These are phyloP conservation scores for Neolamprologus kungweensis DNA, from an alignment of 2,113 vertebrate species.

Conservation along the genomic window DNA sequence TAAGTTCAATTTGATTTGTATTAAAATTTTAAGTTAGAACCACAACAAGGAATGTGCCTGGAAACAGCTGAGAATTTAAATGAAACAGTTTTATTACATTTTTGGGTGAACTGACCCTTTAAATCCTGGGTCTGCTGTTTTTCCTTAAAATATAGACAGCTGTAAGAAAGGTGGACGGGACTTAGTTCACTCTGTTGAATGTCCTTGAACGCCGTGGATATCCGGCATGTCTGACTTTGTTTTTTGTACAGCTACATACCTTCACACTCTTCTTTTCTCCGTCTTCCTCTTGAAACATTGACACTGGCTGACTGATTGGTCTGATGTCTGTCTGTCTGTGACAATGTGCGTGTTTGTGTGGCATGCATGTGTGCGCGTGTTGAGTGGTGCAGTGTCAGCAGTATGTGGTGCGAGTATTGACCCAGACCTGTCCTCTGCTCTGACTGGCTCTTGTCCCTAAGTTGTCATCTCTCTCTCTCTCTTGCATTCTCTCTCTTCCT, in stretches of 20 bases:
- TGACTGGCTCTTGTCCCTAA: conserved; percentile 66
- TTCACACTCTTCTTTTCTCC: background rate
- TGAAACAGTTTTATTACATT: background rate
- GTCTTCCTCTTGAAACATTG: conserved; percentile 29
- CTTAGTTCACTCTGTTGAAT: background rate
- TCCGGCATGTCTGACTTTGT: background rate
- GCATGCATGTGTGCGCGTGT: conserved; percentile 1
- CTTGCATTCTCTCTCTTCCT: background rate
- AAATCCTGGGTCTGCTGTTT: background rate
- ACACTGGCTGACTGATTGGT: conserved; percentile 44
- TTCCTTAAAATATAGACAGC: background rate
- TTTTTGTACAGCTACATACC: background rate
- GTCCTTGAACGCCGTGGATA: background rate
- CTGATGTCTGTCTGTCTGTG: conserved; percentile 37
- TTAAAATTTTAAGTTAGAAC: background rate
- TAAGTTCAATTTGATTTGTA: background rate
- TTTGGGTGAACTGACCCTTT: background rate
- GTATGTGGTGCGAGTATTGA: conserved; percentile 61
- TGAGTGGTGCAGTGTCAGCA: conserved; percentile 62
- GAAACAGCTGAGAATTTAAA: background rate
- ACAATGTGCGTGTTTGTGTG: background rate
- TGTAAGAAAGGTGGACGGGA: background rate
- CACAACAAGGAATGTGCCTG: background rate
- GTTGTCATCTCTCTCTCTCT: conserved; percentile 43
- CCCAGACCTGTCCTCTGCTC: conserved; percentile 64